Conservation (phyloP, 2,797 vertebrate genomes). For the Coccyzus lansbergi region DNA sequence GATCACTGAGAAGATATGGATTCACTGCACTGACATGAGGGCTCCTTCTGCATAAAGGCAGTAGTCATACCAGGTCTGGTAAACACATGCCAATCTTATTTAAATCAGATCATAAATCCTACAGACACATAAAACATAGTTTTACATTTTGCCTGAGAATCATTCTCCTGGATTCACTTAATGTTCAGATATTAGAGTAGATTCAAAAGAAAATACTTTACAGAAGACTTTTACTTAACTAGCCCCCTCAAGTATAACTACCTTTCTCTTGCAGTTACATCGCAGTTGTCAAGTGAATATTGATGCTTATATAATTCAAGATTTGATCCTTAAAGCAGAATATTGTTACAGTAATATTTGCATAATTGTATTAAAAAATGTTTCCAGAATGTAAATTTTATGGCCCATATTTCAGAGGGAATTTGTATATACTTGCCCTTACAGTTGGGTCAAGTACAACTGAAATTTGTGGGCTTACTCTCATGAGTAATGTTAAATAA, state of each 20-base stretch:
- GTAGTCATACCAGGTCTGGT: not conserved
- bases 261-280: not conserved
- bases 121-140: not conserved
- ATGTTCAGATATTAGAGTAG: not conserved
- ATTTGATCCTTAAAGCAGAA: slow-evolving; percentile 37
- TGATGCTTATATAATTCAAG: not conserved
- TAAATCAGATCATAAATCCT: not conserved
- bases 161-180: not conserved
- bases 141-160: not conserved
- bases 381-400: slow-evolving; percentile 54
- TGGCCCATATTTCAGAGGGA: not conserved
- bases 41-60: not conserved
- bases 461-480: not conserved
- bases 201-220: not conserved
- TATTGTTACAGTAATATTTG: not conserved
- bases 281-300: not conserved
- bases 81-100: not conserved
- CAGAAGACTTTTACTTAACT: not conserved
- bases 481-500: not conserved
- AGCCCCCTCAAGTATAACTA: not conserved
- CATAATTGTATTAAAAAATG: slow-evolving; percentile 6
- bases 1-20: not conserved
- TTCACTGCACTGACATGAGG: not conserved
- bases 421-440: slow-evolving; percentile 24
- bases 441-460: slow-evolving; percentile 11